Percentiles rank a stretch among this genome's conserved stretches.
These are phyloP conservation scores for Agelas oroides DNA, from an alignment of 37 sponge, comb jelly and placozoan species.

Conservation along the genomic window DNA sequence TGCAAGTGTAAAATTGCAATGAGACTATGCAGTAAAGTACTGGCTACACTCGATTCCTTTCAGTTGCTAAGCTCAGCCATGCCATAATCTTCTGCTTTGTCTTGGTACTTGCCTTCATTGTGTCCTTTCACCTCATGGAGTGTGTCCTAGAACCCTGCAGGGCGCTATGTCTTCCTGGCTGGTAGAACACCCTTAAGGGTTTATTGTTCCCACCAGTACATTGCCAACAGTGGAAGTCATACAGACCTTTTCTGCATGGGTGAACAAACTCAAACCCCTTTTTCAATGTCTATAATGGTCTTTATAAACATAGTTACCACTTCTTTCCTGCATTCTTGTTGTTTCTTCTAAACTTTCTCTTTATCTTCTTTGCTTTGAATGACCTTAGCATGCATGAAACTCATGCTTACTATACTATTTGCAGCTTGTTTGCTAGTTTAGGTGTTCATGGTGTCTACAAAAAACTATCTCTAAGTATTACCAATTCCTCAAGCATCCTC, in stretches of 20 bases:
- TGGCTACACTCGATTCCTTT: constrained; percentile 35
- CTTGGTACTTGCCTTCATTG: constrained; percentile 9
- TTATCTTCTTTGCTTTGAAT: constrained; percentile 6
- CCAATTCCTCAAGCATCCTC: constrained; percentile 9
- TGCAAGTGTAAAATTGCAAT: neutral
- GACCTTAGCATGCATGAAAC: neutral
- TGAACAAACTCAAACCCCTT: constrained; percentile 16
- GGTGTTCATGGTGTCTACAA: constrained; percentile 19
- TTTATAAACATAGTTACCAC: constrained; percentile 16
- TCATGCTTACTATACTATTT: too few relatives aligned
- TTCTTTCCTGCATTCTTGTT: constrained; percentile 41
- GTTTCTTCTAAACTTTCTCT: constrained; percentile 1
- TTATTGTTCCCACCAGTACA: too few relatives aligned
- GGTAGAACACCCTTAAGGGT: too few relatives aligned
- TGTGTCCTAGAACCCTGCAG: too few relatives aligned
- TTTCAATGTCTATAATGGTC: constrained; percentile 44
- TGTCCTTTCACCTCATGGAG: too few relatives aligned
- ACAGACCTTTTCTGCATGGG: neutral
- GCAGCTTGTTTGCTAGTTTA: neutral
- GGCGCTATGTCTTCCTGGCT: too few relatives aligned
- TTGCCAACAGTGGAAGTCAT: constrained; percentile 5
- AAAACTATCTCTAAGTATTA: neutral
- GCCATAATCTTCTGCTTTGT: constrained; percentile 26
- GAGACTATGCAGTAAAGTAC: constrained; percentile 21
- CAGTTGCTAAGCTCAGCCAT: constrained; percentile 19